A percentile compares a stretch with the other conserved stretches of the same genome.
Evolutionary conservation across 2,797 vertebrate species (phyloP).

Genomic region (Enoplosus armatus): DNA sequence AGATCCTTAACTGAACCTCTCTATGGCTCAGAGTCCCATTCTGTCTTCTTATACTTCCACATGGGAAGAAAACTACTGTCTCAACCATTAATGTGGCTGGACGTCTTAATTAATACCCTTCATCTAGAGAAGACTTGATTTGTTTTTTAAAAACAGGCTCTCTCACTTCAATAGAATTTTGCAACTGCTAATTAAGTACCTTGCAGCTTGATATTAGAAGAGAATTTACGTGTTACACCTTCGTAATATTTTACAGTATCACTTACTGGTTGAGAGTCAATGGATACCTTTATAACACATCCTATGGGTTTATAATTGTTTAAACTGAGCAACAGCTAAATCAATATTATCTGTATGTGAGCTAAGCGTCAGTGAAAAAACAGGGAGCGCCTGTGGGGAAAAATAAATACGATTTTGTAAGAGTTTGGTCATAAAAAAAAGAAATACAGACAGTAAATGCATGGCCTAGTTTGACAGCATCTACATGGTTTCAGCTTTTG

Average conservation of each 20-base stretch:
- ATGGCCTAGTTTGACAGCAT: background rate
- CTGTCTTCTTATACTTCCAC: background rate
- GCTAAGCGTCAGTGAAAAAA: background rate
- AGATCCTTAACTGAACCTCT: background rate
- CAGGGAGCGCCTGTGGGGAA: too few relatives aligned
- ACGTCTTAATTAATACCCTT: background rate
- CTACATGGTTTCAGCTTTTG: background rate
- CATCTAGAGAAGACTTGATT: too few relatives aligned
- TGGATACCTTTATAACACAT: background rate
- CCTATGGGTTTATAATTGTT: background rate
- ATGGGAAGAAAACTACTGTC: background rate
- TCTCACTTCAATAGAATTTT: background rate
- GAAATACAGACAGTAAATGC: background rate
- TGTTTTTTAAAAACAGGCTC: too few relatives aligned
- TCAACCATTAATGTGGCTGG: background rate
- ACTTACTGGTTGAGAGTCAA: background rate
- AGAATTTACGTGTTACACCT: background rate
- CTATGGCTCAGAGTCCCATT: background rate
- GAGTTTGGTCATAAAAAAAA: background rate
- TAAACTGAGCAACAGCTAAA: background rate
- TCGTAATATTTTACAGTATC: background rate
- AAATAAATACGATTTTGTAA: background rate
- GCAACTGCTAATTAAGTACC: background rate
- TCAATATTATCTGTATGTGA: background rate
- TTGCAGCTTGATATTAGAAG: conserved; percentile 1